Evolutionary conservation across 2,797 vertebrate species (phyloP), one percentile per base, ranked within the genome.

Genomic region (Simalia tracyae): DNA sequence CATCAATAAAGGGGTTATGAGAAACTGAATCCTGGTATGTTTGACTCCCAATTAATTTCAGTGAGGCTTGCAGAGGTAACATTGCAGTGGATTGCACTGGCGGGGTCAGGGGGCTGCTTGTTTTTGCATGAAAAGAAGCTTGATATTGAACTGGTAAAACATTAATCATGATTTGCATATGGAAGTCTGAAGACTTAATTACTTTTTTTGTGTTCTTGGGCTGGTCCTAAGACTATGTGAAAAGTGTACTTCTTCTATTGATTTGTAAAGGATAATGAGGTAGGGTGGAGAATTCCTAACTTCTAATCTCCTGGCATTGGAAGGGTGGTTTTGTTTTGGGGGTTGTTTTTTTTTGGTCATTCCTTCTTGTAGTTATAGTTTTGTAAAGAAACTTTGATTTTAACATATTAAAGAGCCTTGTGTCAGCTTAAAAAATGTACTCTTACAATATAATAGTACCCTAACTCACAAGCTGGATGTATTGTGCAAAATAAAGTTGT

Each of bases 221-320:
- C 99, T 98, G 99, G 98, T 96, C 98, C 99, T 97, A 94, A 98
- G 98, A 97, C 94, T 95, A 96, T 91, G 31, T 97, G 97, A 98
- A 97, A 97, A 94, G 97, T 95, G 93, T 95, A 95, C 97, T 97
- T 98, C 97, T 98, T 94, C 97, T 96, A 97, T 98, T 96, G 95
- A 95, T 96, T 95, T 97, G 93, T 97, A 95, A 96, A 97, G 94
- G 95, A 93, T 95, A 95, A 96, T 91, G 88, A 96, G 50, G 42
- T 54, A 64, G n/a, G 66, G 7, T 19, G n/a, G 59, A 28, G n/a
- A 95, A 96, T 97, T 61, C 92, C 93, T 86, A 93, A 93, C 94
- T 96, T 97, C 96, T 95, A 93, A 95, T 95, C 93, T 97, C 87
- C 68, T 60, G 61, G 8, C 84, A 57, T 92, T 87, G 81, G 68